Evolutionary conservation across 2,113 vertebrate genomes (phyloP).

Genomic region (Leptosomus discolor): DNA sequence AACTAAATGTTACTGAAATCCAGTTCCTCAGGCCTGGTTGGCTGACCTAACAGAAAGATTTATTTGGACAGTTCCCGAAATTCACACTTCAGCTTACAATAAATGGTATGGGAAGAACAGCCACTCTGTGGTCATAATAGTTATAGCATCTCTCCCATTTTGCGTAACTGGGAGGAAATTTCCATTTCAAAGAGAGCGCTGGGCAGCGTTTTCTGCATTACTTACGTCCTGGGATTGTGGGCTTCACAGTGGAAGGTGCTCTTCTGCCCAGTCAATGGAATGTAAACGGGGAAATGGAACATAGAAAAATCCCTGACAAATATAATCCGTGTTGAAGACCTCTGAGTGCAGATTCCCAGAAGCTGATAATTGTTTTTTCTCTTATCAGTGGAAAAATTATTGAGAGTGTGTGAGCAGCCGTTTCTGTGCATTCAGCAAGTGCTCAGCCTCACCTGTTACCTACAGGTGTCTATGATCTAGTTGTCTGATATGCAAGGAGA

Average conservation of each 20-base stretch:
- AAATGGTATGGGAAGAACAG: neutral
- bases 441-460: neutral
- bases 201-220: neutral
- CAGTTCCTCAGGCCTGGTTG: neutral
- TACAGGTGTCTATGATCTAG: fast-evolving
- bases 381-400: neutral
- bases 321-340: neutral
- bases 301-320: neutral
- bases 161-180: neutral
- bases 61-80: neutral
- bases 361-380: neutral
- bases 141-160: neutral
- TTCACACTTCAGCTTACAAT: neutral
- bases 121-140: neutral
- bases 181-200: too few species aligned
- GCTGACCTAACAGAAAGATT: neutral
- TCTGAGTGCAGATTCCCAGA: neutral
- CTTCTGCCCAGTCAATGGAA: neutral
- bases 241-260: neutral
- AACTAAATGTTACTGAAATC: neutral
- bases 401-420: neutral
- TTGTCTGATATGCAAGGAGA: neutral
- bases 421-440: neutral
- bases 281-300: neutral
- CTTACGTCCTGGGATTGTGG: neutral